These are phyloP conservation scores for Spinus olivaceus DNA, from an alignment of 2,797 vertebrate genomes.

Conservation along the genomic window DNA sequence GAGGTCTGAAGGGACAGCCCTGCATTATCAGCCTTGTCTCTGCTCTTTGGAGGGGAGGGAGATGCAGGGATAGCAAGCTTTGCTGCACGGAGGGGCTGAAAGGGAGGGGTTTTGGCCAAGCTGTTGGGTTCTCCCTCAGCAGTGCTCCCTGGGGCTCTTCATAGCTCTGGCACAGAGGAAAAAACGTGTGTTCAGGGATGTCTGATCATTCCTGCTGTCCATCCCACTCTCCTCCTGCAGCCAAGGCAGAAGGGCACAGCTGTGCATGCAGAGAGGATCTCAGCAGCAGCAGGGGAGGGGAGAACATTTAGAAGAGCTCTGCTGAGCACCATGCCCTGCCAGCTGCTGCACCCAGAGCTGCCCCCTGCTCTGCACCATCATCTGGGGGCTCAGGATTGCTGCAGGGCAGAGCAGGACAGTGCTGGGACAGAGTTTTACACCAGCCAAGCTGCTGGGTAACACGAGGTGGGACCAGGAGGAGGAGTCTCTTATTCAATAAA, in stretches of 20 bases:
- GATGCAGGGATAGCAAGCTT: not conserved
- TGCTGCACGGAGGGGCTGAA: not conserved
- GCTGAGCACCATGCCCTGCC: not conserved
- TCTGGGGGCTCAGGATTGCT: not conserved
- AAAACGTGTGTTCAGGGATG: no score
- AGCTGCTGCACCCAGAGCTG: not conserved
- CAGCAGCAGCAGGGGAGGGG: not conserved
- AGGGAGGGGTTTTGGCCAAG: not conserved
- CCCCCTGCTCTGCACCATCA: not conserved
- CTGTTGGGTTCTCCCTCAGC: not conserved
- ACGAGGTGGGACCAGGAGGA: not conserved
- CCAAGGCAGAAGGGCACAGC: not conserved
- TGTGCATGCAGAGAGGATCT: not conserved
- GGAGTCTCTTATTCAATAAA: not conserved
- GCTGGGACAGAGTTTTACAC: not conserved
- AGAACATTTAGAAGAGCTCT: not conserved
- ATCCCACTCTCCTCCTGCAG: not conserved
- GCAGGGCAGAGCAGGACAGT: not conserved
- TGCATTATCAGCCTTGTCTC: not conserved
- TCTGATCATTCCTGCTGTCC: not conserved
- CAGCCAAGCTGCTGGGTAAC: not conserved
- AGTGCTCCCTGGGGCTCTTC: not conserved
- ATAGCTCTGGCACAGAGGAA: fast-evolving
- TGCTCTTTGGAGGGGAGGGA: not conserved
- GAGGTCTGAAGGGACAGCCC: not conserved